Base-by-base conservation (phyloP, 2,797 vertebrate genomes). In the Nasua narica region DNA sequence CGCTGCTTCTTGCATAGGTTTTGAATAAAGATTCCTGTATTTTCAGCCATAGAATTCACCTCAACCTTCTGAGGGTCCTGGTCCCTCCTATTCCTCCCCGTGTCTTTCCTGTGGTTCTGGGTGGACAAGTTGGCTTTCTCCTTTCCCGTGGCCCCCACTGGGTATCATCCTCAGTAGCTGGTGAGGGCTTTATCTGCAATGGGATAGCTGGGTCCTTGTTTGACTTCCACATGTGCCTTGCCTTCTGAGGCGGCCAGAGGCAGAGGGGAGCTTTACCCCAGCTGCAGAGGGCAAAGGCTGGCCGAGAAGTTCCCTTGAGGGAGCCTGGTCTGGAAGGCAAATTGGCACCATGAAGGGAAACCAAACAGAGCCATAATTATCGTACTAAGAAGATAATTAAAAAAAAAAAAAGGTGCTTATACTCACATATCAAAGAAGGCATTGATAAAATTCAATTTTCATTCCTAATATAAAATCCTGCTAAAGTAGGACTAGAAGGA, bases 371-470 rank as follows among this genome's bases (percentile, higher is more conserved):
- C 25, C 2, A 50, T 79, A 40, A 46, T 46, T 13, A 76, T 7
- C 52, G 5, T 50, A 19, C 58, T 87, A 27, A 74, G 43, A 88
- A 29, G 29, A 67, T 60, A 43, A 72, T 54, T 21, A 54, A 40
- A 40, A 83, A 87, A 58, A 40, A 40, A 83, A 83, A 69, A 54
- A 56, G 56, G 19, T 23, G 32, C 25, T 40, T 54, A 78, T 82
- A 50, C 35, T 87, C 3, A 37, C 78, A 69, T 23, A 74, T 10
- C 46, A n/a, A n/a, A 83, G 81, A 19, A 77, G 25, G 25, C 40
- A 48, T 2, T 46, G 69, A 77, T 56, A 52, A 91, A 88, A 40
- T 65, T 19, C 11, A 50, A 40, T 85, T 94, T 67, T 86, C 69
- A 35, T 65, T 83, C 52, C 11, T 48, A 69, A 50, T 76, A 62